phyloP scores from a whole-genome alignment of 92 coral and sea anemone genomes.

The Phenganax marumi region DNA sequence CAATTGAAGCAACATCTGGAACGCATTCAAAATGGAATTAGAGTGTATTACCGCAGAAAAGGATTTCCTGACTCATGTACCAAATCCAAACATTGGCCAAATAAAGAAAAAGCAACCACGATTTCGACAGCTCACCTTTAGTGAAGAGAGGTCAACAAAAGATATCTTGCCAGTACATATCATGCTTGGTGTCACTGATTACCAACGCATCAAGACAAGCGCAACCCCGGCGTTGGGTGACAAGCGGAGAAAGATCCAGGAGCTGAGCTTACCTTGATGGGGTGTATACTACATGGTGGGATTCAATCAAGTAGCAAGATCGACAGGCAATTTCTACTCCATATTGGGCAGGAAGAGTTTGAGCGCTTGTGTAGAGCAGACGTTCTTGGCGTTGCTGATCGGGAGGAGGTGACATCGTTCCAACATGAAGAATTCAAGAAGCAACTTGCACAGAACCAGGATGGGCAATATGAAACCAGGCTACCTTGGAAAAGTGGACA shows the following conservation, averaged over 20 bases:
- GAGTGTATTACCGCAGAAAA: constrained; percentile 55
- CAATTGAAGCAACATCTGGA: constrained; percentile 32
- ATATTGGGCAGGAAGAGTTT: no score
- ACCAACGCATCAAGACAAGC: no score
- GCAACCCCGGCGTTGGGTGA: constrained; percentile 52
- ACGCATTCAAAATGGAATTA: no score
- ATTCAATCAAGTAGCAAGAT: constrained; percentile 4
- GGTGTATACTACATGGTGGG: constrained; percentile 37
- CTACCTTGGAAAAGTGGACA: constrained; percentile 44
- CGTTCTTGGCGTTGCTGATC: constrained; percentile 41
- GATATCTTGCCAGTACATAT: constrained; percentile 50
- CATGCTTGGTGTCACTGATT: constrained; percentile 56
- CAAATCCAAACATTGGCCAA: constrained; percentile 30
- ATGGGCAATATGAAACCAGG: constrained; percentile 31
- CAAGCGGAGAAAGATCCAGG: constrained; percentile 53
- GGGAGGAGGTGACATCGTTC: neutral
- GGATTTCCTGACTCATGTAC: constrained; percentile 15
- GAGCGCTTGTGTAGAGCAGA: constrained; percentile 42
- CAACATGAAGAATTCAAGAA: constrained; percentile 29
- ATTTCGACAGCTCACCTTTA: constrained; percentile 28
- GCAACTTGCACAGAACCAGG: constrained; percentile 10
- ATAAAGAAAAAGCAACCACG: constrained; percentile 31
- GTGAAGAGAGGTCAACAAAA: neutral
- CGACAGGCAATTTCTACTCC: constrained; percentile 45
- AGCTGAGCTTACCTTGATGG: constrained; percentile 53